Base-by-base conservation (phyloP, 1,140 invertebrate species). In the Oedothorax gibbosus region DNA sequence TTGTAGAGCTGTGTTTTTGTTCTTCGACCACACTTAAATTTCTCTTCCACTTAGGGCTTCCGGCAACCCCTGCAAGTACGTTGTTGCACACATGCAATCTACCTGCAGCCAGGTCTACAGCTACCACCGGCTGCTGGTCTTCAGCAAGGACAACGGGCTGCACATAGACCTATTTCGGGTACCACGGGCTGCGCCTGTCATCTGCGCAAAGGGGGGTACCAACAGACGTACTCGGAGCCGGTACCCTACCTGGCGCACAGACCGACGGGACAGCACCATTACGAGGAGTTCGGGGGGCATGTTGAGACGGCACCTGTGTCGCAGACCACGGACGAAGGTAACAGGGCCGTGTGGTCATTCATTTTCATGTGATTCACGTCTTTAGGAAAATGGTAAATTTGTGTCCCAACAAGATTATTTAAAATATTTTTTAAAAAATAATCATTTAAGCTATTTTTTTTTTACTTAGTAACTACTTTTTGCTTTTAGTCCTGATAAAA, bases 81-180 rank as follows among this genome's bases (percentile, higher is more conserved):
- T 96, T 21, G 93, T 94, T 0, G 94, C 94, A 64, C 95, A 95
- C 84, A 95, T 95, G 88, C 93, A 94, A 79, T 96, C 95, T 0
- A 93, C 94, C 73, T 97, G 95, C 88, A 92, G 93, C 4, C 95
- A 97, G 92, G 93, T 96, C 0, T 95, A 95, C 89, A 96, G 96
- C 88, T 96, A 96, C 87, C 95, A 97, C 88, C 91, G 95, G n/a
- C 90, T 96, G 7, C 88, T 96, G 0, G 95, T 95, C 0, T 97
- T 95, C 94, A 95, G 96, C 88, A 93, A 94, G 65, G 93, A 93
- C 54, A 91, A 93, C 50, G 95, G 95, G 9, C 91, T 96, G 2
- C 95, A 96, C 87, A 95, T 96, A 92, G 95, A 96, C 88, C 95
- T 96, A 62, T 96, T 96, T 88, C 87, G 93, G 92, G 93, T 96